Percentiles rank a stretch among this genome's conserved stretches.
Conservation (phyloP, 1,140 invertebrate genomes). For the Drosophila sproati region DNA sequence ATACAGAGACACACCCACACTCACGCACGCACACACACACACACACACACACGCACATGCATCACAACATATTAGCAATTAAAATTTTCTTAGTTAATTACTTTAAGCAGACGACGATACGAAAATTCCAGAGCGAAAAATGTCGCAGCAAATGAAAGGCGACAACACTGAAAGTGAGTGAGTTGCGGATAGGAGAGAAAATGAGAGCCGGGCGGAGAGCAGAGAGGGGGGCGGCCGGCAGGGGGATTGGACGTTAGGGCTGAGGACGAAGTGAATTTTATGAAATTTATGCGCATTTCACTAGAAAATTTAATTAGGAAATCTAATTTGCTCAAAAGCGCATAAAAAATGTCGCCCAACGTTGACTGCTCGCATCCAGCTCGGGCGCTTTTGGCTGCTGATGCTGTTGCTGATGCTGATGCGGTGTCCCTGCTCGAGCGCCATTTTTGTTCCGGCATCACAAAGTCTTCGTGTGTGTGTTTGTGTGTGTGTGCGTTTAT, state of each 20-base stretch:
- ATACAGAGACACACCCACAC: constrained; percentile 12
- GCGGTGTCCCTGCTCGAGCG: constrained; percentile 30
- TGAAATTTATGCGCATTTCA: constrained; percentile 83
- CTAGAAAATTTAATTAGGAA: constrained; percentile 84
- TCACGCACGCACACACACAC: constrained; percentile 12
- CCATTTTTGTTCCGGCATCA: constrained; percentile 56
- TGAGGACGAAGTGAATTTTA: constrained; percentile 67
- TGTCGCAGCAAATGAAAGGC: constrained; percentile 69
- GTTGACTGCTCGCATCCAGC: constrained; percentile 14
- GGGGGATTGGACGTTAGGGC: background rate
- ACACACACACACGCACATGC: constrained; percentile 61
- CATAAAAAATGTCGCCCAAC: constrained; percentile 77
- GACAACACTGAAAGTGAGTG: constrained; percentile 34
- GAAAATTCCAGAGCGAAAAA: constrained; percentile 61
- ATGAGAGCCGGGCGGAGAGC: background rate
- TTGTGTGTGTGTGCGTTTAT: constrained; percentile 32
- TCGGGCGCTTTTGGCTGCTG: constrained; percentile 27
- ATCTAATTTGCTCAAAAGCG: constrained; percentile 84
- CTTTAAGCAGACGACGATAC: constrained; percentile 80
- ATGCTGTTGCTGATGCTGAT: background rate
- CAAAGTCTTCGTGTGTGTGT: constrained; percentile 34
- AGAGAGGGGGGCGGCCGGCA: background rate
- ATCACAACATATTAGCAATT: constrained; percentile 84
- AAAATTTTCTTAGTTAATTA: constrained; percentile 85
- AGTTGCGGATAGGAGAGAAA: background rate